Base-by-base conservation (phyloP, 2,113 vertebrate species). In the Thamnaconus septentrionalis region DNA sequence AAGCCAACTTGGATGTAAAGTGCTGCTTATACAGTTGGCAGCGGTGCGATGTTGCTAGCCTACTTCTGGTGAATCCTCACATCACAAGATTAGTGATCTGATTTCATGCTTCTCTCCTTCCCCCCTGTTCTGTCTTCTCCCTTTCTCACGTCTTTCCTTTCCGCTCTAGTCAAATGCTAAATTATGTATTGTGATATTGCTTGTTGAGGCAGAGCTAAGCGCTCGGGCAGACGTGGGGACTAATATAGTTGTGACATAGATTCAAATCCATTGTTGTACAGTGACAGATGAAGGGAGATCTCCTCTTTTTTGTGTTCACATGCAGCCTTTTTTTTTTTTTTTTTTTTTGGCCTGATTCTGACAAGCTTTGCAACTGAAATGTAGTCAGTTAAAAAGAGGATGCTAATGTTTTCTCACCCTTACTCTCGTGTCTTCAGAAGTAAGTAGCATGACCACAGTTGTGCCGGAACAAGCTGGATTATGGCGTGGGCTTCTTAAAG, bases 71-170 rank as follows among this genome's bases (percentile, higher is more conserved):
- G 66, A 82, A 69, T 74, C 58, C 48, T 73, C 74, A 79, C 52
- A 68, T 80, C 62, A 73, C 46, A 69, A 71, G 75, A 81, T 82
- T 64, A 71, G 61, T 59, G 64, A 73, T 79, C 66, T 77, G 77
- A 82, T 78, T 82, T 70, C 44, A 67, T 61, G 55, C 64, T 44
- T 61, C 56, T 41, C 5, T 56, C 47, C 41, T 53, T 5, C 49
- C 40, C 5, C 53, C 47, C 41, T 53, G 5, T 53, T 18, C 41
- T 50, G 9, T 63, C 60, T 11, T 51, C 39, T 62, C 8, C 66
- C 8, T 46, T 51, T 59, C 42, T 39, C 53, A 48, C 42, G 10
- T 12, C 50, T 62, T 54, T 63, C 45, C 59, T 64, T 46, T 66
- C 53, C 39, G 66, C 61, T 67, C 41, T 41, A 56, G 43, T 62